A percentile compares a stretch with the other conserved stretches of the same genome.
These are phyloP conservation scores for Heliconius ismenius DNA, from an alignment of 2,888 invertebrate genomes.

Conservation along the genomic window DNA sequence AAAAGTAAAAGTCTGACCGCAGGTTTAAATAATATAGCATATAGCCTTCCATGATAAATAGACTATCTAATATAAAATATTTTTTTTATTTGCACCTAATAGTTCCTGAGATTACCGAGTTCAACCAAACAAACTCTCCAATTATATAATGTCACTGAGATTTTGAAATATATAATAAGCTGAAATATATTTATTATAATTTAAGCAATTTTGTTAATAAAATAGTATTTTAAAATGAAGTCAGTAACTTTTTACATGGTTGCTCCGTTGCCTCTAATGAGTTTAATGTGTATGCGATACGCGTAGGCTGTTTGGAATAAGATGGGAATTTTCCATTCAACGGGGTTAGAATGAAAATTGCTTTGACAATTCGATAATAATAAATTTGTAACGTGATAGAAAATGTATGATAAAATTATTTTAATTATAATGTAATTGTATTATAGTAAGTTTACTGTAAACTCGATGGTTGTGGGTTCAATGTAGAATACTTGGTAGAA, in stretches of 20 bases:
- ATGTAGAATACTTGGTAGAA: not conserved
- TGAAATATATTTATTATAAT: too few relatives aligned
- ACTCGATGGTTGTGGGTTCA: not conserved
- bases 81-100: too few relatives aligned
- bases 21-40: too few relatives aligned
- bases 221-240: slow-evolving; percentile 2
- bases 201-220: not conserved
- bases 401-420: not conserved
- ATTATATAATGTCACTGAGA: too few relatives aligned
- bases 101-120: too few relatives aligned
- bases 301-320: slow-evolving; percentile 20
- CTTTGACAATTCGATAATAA: slow-evolving; percentile 8
- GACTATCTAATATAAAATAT: too few relatives aligned
- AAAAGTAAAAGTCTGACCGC: too few relatives aligned
- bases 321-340: slow-evolving; percentile 26
- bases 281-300: slow-evolving; percentile 26
- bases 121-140: too few relatives aligned
- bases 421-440: not conserved
- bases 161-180: too few relatives aligned
- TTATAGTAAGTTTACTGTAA: not conserved
- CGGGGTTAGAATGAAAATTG: slow-evolving; percentile 22
- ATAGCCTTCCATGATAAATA: too few relatives aligned
- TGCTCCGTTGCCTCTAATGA: slow-evolving; percentile 13
- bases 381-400: not conserved
- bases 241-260: slow-evolving; percentile 16